phyloP scores from a whole-genome alignment of 2,797 vertebrate genomes.

The Euphonia xanthogaster region DNA sequence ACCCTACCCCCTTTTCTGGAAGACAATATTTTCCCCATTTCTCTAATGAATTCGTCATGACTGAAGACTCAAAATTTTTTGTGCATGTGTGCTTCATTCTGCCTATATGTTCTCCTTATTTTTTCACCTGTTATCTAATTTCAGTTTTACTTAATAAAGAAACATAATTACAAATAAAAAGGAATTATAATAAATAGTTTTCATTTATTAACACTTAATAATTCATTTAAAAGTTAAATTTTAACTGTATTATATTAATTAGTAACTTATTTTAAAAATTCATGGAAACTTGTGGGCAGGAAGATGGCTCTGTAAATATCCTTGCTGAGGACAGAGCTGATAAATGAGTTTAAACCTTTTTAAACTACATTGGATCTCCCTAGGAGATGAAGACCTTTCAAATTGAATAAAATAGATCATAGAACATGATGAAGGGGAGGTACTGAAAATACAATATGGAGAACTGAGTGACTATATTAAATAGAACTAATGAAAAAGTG shows the following conservation, averaged over 20 bases:
- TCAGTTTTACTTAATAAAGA: not conserved
- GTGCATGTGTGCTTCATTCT: not conserved
- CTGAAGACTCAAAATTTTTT: not conserved
- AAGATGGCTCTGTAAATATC: not conserved
- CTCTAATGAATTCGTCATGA: not conserved
- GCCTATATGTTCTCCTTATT: not conserved
- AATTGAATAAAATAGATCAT: not conserved
- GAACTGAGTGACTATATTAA: not conserved
- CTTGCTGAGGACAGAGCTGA: not conserved
- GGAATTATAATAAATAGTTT: not conserved
- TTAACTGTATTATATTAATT: not conserved
- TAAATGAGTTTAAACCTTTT: not conserved
- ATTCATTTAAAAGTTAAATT: accelerated
- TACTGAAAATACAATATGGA: not conserved
- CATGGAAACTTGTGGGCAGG: not conserved
- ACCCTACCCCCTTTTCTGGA: accelerated
- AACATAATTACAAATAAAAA: not conserved
- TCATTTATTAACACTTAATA: too few relatives aligned
- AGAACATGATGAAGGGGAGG: not conserved
- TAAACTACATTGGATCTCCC: not conserved
- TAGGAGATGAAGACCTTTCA: not conserved
- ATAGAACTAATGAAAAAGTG: not conserved
- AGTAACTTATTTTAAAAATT: not conserved
- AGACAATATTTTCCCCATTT: not conserved
- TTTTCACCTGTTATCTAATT: not conserved